These are phyloP conservation scores for Xiphias gladius DNA, from an alignment of 2,113 vertebrate genomes.

Conservation along the genomic window DNA sequence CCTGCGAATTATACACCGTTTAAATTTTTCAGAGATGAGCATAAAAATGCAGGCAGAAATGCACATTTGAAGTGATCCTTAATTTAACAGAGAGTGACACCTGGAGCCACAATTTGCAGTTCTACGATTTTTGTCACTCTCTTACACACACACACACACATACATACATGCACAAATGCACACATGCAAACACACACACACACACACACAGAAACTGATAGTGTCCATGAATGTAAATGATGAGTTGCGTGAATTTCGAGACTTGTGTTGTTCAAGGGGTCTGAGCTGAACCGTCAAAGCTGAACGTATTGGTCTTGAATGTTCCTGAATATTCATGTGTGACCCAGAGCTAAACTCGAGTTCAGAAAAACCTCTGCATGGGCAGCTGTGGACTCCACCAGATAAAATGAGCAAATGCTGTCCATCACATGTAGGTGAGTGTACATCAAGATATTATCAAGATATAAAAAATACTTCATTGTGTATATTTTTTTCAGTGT, in stretches of 20 bases:
- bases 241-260: too few species aligned
- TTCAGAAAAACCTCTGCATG: conserved; percentile 49
- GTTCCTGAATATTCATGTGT: conserved; percentile 65
- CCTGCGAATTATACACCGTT: neutral
- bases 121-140: neutral
- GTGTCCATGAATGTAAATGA: conserved; percentile 17
- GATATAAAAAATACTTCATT: neutral
- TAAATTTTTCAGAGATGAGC: neutral
- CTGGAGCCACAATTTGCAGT: conserved; percentile 27
- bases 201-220: too few species aligned
- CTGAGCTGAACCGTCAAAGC: conserved; percentile 52
- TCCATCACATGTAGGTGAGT: neutral
- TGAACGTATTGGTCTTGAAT: conserved; percentile 48
- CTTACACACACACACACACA: neutral
- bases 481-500: neutral
- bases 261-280: too few species aligned
- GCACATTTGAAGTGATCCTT: neutral
- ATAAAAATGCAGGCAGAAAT: neutral
- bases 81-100: conserved; percentile 28
- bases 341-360: conserved; percentile 58
- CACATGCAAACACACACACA: conserved; percentile 11
- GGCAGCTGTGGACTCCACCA: conserved; percentile 25
- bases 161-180: neutral
- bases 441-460: neutral
- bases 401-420: conserved; percentile 39